Evolutionary conservation across 2,888 invertebrate species (phyloP).

Genomic region (Eubasilissa splendida): DNA sequence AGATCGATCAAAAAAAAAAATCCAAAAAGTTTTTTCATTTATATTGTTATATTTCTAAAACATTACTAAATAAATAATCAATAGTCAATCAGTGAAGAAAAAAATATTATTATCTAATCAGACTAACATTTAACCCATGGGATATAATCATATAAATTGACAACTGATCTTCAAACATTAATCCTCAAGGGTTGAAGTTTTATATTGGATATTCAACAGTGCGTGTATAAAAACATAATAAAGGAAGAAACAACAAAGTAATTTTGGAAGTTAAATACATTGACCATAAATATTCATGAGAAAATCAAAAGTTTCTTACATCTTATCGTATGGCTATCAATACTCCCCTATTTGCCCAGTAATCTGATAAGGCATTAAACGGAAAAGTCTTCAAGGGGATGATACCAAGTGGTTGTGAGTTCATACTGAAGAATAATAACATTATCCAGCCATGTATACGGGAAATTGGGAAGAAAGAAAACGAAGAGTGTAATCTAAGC

Average conservation of each 20-base stretch:
- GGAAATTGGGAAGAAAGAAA: conserved; percentile 25
- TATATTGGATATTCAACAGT: conserved; percentile 4
- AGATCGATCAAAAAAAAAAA: too few species aligned
- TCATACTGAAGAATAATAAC: conserved; percentile 32
- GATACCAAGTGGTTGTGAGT: conserved; percentile 25
- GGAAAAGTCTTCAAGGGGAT: conserved; percentile 17
- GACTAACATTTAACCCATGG: too few species aligned
- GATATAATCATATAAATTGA: too few species aligned
- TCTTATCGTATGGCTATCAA: conserved; percentile 5
- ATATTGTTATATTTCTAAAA: too few species aligned
- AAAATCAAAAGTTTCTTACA: conserved; percentile 12
- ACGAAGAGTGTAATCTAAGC: conserved; percentile 47
- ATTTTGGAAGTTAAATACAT: not conserved
- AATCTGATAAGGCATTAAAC: conserved; percentile 23
- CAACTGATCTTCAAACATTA: too few species aligned
- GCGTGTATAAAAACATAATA: not conserved
- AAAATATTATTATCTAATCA: too few species aligned
- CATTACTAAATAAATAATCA: too few species aligned
- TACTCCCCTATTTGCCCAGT: conserved; percentile 11
- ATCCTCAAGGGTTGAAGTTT: too few species aligned
- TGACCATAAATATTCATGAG: conserved; percentile 24
- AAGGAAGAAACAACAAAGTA: not conserved
- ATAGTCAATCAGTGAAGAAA: too few species aligned
- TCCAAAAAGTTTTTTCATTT: too few species aligned
- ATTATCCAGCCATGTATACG: conserved; percentile 31